These are phyloP conservation scores for Exephanes ischioxanthus DNA, from an alignment of 2,888 invertebrate species.

Conservation along the genomic window DNA sequence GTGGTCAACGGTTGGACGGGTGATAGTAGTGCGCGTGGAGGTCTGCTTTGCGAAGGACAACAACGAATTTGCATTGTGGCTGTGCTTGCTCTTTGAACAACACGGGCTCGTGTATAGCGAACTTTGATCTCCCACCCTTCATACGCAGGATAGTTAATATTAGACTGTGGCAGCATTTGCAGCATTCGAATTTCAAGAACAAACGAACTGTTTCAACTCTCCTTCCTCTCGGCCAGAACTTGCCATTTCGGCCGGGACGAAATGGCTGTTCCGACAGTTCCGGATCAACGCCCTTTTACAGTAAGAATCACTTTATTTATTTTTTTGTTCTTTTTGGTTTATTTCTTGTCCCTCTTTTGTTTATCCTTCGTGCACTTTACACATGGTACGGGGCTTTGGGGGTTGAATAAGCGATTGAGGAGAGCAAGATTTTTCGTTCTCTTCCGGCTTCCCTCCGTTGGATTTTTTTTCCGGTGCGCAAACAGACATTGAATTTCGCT, in stretches of 20 bases:
- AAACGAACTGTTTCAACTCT: conserved; percentile 10
- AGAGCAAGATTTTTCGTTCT: conserved; percentile 17
- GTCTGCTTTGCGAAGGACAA: neutral
- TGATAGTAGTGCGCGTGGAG: neutral
- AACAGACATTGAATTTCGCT: conserved; percentile 38
- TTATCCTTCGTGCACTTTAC: neutral
- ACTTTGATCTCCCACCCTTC: conserved; percentile 2
- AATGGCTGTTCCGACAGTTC: conserved; percentile 53
- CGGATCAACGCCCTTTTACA: conserved; percentile 4
- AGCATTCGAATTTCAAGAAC: conserved; percentile 10
- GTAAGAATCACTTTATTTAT: conserved; percentile 20
- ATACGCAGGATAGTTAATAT: neutral
- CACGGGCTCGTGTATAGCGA: neutral
- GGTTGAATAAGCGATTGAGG: neutral
- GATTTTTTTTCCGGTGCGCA: conserved; percentile 7
- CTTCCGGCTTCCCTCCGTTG: neutral
- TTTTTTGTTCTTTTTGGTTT: neutral
- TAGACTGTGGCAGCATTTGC: too few relatives aligned
- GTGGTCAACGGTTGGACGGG: neutral
- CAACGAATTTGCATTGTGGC: conserved; percentile 4
- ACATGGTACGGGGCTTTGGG: conserved; percentile 2
- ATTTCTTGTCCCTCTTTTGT: neutral
- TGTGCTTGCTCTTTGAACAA: neutral
- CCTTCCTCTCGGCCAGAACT: neutral
- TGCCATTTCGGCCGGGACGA: conserved; percentile 43